These are phyloP conservation scores for Tenthredo livida DNA, from an alignment of 2,888 invertebrate genomes.

Conservation along the genomic window DNA sequence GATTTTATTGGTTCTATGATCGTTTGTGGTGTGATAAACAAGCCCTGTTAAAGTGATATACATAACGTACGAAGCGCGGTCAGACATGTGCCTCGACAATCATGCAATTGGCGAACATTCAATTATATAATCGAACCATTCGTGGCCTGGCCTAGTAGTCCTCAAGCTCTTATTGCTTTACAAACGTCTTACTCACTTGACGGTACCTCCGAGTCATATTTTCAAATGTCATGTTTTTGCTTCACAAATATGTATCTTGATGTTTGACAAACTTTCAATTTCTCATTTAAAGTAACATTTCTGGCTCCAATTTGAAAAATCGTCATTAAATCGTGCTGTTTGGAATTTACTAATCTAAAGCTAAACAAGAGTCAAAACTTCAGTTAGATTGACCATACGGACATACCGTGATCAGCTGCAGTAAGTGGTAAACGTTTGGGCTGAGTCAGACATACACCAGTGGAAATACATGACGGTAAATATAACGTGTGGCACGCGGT, in stretches of 20 bases:
- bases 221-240: neutral
- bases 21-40: constrained; percentile 65
- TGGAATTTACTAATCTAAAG: neutral
- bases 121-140: constrained; percentile 75
- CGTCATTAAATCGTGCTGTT: neutral
- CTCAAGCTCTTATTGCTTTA: constrained; percentile 19
- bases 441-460: constrained; percentile 30
- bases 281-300: neutral
- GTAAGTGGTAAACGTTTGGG: constrained; percentile 42
- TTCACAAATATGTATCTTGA: neutral
- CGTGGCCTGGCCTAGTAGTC: constrained; percentile 57
- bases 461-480: constrained; percentile 10
- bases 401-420: neutral
- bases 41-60: constrained; percentile 57
- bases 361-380: neutral
- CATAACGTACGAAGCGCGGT: constrained; percentile 57
- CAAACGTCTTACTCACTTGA: constrained; percentile 2
- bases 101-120: constrained; percentile 77
- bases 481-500: neutral
- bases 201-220: neutral
- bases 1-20: constrained; percentile 63
- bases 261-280: neutral
- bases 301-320: neutral
- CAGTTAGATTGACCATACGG: neutral
- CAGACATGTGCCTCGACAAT: constrained; percentile 74